Conservation (phyloP, 2,113 vertebrate species). For the Istiophorus platypterus region DNA sequence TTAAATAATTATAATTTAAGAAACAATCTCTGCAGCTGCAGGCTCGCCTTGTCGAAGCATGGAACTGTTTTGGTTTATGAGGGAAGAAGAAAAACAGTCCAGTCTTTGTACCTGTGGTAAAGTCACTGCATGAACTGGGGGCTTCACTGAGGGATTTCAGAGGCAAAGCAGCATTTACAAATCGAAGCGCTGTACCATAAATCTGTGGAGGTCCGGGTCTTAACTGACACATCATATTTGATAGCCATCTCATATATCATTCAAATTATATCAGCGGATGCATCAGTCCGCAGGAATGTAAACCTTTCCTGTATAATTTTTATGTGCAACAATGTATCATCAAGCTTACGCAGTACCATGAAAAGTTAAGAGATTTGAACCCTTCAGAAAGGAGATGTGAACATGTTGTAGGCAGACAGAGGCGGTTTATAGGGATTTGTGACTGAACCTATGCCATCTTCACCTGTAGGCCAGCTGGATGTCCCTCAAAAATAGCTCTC, state of each 20-base stretch:
- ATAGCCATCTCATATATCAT: constrained; percentile 18
- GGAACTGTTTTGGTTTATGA: constrained; percentile 31
- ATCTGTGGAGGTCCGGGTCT: constrained; percentile 13
- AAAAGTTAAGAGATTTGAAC: constrained; percentile 11
- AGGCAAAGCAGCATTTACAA: constrained; percentile 24
- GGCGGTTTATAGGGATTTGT: constrained; percentile 53
- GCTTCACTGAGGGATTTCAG: constrained; percentile 35
- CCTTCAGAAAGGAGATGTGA: constrained; percentile 57
- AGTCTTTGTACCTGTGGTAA: constrained; percentile 60
- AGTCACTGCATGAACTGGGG: constrained; percentile 44
- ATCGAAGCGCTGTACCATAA: neutral
- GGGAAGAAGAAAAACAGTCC: constrained; percentile 49
- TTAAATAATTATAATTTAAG: constrained; percentile 36
- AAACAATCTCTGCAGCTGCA: constrained; percentile 25
- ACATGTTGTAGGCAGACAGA: constrained; percentile 50
- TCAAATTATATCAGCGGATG: neutral
- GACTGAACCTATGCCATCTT: constrained; percentile 52
- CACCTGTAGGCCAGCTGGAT: constrained; percentile 64
- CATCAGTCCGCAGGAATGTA: constrained; percentile 7
- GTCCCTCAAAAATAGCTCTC: neutral
- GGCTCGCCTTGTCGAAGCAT: constrained; percentile 5
- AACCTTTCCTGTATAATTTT: neutral
- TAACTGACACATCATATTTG: neutral
- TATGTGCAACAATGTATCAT: neutral
- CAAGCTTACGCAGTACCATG: neutral